Base-by-base conservation (phyloP, 2,113 vertebrate species). In the Gorsachius goisagi region DNA sequence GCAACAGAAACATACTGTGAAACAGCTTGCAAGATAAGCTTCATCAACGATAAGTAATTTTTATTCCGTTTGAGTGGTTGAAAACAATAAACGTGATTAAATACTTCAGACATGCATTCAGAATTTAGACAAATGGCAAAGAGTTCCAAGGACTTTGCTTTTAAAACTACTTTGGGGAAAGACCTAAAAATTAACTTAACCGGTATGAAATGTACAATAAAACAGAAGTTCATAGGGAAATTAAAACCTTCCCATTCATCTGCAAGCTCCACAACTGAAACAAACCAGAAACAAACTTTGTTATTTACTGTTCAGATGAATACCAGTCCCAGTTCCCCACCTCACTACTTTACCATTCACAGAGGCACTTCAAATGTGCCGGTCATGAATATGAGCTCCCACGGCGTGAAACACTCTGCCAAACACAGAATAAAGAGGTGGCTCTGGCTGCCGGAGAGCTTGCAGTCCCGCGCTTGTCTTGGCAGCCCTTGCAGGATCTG, bases 81-180 rank as follows among this genome's bases (percentile, higher is more conserved):
- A 94, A 97, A 96, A 98, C 98, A 98, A 98, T 98, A 98, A 97
- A 97, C 95, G 91, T 97, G 98, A 98, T 98, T 98, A 98, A 98
- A 95, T 67, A 94, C 96, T 97, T 97, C 94, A 97, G 98, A 97
- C 96, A 60, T 45, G 97, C 96, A 93, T 95, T 97, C 94, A 98
- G 92, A 89, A 96, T 90, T 72, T 67, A 97, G 97, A 96, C 97
- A 97, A 97, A 97, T 52, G 63, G 96, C 82, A 85, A 88, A 94
- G 75, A 90, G 90, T 86, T 73, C 75, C 87, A 95, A 95, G 69
- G 85, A 97, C 97, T 93, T 66, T 30, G 88, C 60, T 91, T 97
- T 92, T 69, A 84, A 91, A 96, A 94, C 79, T 67, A 88, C 83
- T 95, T 77, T 44, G 58, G 89, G 71, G 73, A 80, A 95, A 81